Conservation (phyloP, 2,888 invertebrate species). For the Pinctada fucata region DNA sequence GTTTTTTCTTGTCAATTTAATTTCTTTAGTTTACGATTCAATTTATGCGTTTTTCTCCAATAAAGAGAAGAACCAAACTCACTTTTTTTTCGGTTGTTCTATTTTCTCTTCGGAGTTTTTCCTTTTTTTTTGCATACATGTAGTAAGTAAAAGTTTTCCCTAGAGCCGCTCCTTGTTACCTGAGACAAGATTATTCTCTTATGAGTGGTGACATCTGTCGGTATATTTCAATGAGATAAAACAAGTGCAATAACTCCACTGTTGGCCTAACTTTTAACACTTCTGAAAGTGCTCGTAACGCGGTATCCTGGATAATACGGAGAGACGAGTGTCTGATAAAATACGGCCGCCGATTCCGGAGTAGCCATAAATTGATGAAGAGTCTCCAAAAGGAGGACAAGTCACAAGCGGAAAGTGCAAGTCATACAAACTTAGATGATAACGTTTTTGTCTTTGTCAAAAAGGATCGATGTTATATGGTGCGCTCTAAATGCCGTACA, state of each 20-base stretch:
- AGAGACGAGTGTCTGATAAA: not conserved
- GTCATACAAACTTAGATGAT: not conserved
- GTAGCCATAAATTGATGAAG: not conserved
- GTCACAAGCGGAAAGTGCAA: not conserved
- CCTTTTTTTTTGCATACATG: too few relatives aligned
- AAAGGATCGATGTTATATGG: too few relatives aligned
- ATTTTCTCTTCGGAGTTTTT: too few relatives aligned
- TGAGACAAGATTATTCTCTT: not conserved
- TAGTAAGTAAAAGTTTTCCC: not conserved
- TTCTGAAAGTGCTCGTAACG: not conserved
- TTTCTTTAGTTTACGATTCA: too few relatives aligned
- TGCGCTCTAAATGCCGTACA: too few relatives aligned
- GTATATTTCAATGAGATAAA: not conserved
- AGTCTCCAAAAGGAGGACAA: not conserved
- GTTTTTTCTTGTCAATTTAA: too few relatives aligned
- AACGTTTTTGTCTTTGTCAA: not conserved
- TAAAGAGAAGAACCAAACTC: too few relatives aligned
- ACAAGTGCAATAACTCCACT: slow-evolving; percentile 10
- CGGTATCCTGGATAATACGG: not conserved
- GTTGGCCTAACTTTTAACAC: not conserved
- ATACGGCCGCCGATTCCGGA: not conserved
- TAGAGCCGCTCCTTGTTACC: not conserved
- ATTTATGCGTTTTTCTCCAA: too few relatives aligned
- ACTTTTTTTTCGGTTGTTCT: too few relatives aligned
- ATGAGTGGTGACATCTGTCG: not conserved